These are phyloP conservation scores for Agrochola lota DNA, from an alignment of 2,888 invertebrate genomes.

Conservation along the genomic window DNA sequence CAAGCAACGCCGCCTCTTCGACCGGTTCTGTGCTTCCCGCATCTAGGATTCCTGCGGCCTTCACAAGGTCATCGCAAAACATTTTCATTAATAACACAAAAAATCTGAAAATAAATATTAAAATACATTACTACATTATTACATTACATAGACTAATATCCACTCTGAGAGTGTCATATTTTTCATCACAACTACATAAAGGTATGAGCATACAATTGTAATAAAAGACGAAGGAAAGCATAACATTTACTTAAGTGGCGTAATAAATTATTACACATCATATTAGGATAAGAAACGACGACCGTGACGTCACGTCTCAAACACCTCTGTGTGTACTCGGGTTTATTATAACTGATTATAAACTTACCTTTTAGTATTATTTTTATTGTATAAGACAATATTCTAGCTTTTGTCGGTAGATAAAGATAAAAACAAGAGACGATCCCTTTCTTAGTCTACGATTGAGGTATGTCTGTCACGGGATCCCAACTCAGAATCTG, in stretches of 20 bases:
- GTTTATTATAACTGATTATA: constrained; percentile 30
- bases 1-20: too few relatives aligned
- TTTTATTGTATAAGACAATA: background rate
- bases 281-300: constrained; percentile 53
- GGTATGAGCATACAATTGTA: constrained; percentile 27
- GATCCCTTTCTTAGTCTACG: background rate
- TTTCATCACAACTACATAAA: constrained; percentile 21
- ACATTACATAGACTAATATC: background rate
- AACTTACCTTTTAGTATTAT: background rate
- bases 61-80: too few relatives aligned
- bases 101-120: background rate
- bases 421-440: background rate
- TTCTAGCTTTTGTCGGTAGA: background rate
- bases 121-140: background rate
- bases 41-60: too few relatives aligned
- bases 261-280: constrained; percentile 54
- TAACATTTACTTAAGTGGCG: constrained; percentile 42
- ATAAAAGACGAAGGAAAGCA: constrained; percentile 26
- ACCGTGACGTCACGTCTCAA: constrained; percentile 29
- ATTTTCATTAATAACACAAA: too few relatives aligned
- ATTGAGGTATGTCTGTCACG: background rate
- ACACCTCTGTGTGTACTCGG: constrained; percentile 29
- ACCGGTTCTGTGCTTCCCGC: too few relatives aligned
- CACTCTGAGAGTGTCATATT: constrained; percentile 2
- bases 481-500: too few relatives aligned